Conservation (phyloP, 1,140 invertebrate species). For the Teleopsis dalmanni region DNA sequence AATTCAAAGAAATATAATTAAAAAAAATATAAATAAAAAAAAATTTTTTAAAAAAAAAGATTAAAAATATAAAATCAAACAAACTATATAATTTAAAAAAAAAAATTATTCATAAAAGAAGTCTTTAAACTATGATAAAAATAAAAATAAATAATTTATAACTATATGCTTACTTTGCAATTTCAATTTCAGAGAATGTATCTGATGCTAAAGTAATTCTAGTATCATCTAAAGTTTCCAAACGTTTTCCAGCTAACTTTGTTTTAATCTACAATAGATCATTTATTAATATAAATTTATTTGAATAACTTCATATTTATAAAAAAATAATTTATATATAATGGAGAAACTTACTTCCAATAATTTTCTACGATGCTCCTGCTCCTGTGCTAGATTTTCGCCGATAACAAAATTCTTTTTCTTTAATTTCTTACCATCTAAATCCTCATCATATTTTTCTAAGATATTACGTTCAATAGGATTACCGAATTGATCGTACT, state of each 20-base stretch:
- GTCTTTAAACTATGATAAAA: background rate
- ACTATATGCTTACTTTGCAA: slow-evolving; percentile 49
- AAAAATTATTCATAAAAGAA: background rate
- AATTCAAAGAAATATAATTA: background rate
- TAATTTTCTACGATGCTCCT: slow-evolving; percentile 47
- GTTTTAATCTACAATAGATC: slow-evolving; percentile 45
- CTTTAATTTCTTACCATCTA: slow-evolving; percentile 64
- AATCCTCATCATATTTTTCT: slow-evolving; percentile 94
- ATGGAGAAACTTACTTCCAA: slow-evolving; percentile 14
- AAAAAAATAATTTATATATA: background rate
- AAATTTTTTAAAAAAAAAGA: background rate
- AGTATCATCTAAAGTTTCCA: slow-evolving; percentile 64
- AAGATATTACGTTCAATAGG: slow-evolving; percentile 63
- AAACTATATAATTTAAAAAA: background rate
- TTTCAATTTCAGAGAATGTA: slow-evolving; percentile 78
- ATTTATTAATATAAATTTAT: too few relatives aligned
- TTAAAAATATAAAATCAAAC: background rate
- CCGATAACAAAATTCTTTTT: slow-evolving; percentile 76
- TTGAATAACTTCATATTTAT: too few relatives aligned
- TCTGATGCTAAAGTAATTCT: slow-evolving; percentile 73
- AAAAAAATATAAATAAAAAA: background rate
- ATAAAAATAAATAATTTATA: slow-evolving; percentile 27
- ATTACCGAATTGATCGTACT: slow-evolving; percentile 75
- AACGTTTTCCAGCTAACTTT: slow-evolving; percentile 57
- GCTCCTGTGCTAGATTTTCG: slow-evolving; percentile 45